Conservation (phyloP, 2,888 invertebrate species). For the Smittia aterrima region DNA sequence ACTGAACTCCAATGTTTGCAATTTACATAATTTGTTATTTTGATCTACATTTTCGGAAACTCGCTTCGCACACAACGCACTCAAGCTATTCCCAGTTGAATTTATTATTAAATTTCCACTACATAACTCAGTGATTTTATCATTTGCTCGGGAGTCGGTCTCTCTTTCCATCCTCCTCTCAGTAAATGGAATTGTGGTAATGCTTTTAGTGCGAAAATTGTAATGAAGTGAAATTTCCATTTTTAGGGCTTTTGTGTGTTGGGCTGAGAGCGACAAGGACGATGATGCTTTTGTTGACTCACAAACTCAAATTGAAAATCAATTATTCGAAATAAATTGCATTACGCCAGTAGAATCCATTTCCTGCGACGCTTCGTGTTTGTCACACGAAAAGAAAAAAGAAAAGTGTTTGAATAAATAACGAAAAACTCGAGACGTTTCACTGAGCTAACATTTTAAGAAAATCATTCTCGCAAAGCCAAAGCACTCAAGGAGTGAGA, state of each 20-base stretch:
- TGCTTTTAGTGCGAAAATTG: slow-evolving; percentile 23
- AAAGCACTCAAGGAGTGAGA: neutral
- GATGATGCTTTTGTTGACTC: slow-evolving; percentile 3
- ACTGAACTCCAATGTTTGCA: slow-evolving; percentile 18
- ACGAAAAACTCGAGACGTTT: neutral
- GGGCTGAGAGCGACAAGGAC: neutral
- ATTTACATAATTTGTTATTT: slow-evolving; percentile 40
- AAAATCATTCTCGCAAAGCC: neutral
- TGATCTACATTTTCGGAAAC: neutral
- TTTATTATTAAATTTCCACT: slow-evolving; percentile 41
- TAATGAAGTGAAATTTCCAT: slow-evolving; percentile 19
- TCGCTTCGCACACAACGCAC: slow-evolving; percentile 7
- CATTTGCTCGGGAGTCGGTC: neutral
- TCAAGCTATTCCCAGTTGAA: neutral
- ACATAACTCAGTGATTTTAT: slow-evolving; percentile 42
- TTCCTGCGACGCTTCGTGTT: neutral
- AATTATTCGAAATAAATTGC: neutral
- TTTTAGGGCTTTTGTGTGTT: neutral
- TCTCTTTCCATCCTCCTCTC: no score
- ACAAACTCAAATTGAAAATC: neutral
- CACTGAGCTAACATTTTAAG: neutral
- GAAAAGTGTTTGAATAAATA: neutral
- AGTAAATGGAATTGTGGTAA: slow-evolving; percentile 29
- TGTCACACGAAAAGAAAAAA: neutral
- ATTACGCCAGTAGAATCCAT: neutral